Conservation (phyloP, 1,140 invertebrate species). For the Cydia pomonella region DNA sequence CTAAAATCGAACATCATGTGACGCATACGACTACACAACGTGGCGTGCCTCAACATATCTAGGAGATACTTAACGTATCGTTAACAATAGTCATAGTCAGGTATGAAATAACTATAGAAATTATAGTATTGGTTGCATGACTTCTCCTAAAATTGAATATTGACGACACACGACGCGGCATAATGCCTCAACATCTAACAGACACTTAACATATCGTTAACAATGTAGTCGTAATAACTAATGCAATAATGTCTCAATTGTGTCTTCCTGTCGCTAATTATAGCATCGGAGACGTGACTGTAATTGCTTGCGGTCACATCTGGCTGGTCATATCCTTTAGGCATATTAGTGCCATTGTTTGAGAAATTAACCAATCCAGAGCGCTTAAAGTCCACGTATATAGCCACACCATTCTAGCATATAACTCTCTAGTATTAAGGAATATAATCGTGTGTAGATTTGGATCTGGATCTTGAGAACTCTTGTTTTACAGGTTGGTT, state of each 20-base stretch:
- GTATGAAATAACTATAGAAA: no score
- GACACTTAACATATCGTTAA: background rate
- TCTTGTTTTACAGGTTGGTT: background rate
- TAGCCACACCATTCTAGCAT: background rate
- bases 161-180: no score
- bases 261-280: constrained; percentile 30
- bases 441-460: background rate
- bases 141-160: no score
- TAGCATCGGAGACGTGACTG: background rate
- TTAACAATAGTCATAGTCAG: no score
- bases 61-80: no score
- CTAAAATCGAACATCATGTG: no score
- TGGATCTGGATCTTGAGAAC: background rate
- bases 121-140: no score
- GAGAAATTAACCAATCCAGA: constrained; percentile 7
- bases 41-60: no score
- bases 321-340: constrained; percentile 15
- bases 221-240: constrained; percentile 28
- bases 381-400: background rate
- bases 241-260: constrained; percentile 31
- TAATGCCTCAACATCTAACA: no score
- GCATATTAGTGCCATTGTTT: constrained; percentile 12
- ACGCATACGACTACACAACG: no score
- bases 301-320: constrained; percentile 23
- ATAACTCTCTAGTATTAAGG: background rate